phyloP scores from a whole-genome alignment of 1,140 invertebrate species.

The Asobara japonica region DNA sequence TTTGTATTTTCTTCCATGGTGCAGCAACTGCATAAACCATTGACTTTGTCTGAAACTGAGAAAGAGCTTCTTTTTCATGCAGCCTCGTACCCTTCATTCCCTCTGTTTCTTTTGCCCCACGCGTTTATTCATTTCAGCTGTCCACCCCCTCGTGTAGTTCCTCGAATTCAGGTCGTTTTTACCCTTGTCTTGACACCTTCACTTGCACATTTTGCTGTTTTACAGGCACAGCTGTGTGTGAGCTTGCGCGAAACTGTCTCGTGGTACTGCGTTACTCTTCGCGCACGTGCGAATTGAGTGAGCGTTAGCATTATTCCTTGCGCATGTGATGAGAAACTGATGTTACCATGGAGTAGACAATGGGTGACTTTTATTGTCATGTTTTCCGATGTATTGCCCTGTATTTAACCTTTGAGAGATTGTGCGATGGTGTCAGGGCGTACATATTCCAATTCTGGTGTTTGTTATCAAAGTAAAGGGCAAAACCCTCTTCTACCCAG shows the following conservation, averaged over 20 bases:
- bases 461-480: no score
- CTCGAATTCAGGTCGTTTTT: not conserved
- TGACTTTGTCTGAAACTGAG: conserved; percentile 5
- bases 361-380: no score
- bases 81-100: not conserved
- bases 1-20: not conserved
- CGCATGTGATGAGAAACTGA: no score
- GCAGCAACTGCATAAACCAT: not conserved
- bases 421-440: no score
- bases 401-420: no score
- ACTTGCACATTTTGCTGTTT: not conserved
- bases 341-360: not conserved
- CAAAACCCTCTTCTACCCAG: no score
- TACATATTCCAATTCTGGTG: not conserved
- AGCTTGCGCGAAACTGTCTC: not conserved
- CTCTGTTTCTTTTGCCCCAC: not conserved
- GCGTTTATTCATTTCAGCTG: conserved; percentile 8
- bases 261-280: not conserved
- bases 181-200: not conserved
- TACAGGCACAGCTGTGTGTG: not conserved
- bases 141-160: not conserved
- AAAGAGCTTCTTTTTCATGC: not conserved
- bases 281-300: not conserved
- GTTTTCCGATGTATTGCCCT: no score
- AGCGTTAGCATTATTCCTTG: not conserved